Base-by-base conservation (phyloP, 23 tunicate species). In the Phallusia fumigata region DNA sequence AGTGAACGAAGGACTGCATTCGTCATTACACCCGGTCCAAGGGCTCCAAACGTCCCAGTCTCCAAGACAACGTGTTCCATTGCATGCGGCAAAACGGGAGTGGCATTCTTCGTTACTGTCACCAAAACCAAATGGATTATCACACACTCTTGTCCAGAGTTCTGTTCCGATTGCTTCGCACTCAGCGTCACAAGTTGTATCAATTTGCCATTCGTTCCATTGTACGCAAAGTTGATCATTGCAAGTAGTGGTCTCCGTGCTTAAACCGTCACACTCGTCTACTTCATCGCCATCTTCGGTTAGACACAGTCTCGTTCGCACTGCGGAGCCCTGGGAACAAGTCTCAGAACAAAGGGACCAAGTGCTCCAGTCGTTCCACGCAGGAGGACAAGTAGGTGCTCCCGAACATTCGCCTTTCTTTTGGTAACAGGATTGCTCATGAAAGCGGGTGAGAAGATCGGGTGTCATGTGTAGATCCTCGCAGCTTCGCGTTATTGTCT, bases 341-440 rank as follows among this genome's bases (percentile, higher is more conserved):
- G 79, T 12, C 36, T 83, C 79, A 33, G 80, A 83, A 49, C 86
- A 83, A 12, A 11, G 10, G 12, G 86, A 83, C 79, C 79, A 83
- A 35, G 44, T 21, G 22, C 26, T n/a, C 86, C 86, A 83, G 18
- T 73, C 65, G 33, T 19, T 44, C 86, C 86, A 83, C 35, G 35
- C 11, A 18, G 86, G 86, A 33, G 86, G 86, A 75, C 86, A 83
- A 15, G 75, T 47, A 28, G 86, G 86, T 11, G 80, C 26, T 32
- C 86, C 86, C 21, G 32, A 30, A 47, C 86, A 83, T 21, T 32
- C 16, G 31, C 30, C 40, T 32, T 10, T 22, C 19, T 24, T 51
- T 15, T 50, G 30, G 30, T 75, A 83, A 50, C 86, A 83, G 36
- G 73, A 52, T 30, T 47, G 73, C 21, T 80, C 83, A 30, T 80